A percentile compares a stretch with the other conserved stretches of the same genome.
phyloP scores from a whole-genome alignment of 2,113 vertebrate species.

The Lasiurus borealis region DNA sequence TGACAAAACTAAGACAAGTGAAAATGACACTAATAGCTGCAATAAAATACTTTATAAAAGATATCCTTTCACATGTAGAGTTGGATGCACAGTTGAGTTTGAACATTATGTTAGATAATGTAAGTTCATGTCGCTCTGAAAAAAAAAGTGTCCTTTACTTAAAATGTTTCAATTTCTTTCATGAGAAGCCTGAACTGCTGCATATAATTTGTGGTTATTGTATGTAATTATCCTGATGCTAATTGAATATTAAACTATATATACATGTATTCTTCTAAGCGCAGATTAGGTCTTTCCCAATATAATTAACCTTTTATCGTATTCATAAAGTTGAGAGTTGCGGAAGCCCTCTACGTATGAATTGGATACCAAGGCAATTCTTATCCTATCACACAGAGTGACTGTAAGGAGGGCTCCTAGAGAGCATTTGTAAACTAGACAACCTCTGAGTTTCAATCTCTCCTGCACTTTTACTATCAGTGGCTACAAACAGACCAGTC shows the following conservation, averaged over 20 bases:
- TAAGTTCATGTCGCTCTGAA: neutral
- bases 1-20: neutral
- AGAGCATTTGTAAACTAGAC: neutral
- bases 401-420: no score
- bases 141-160: neutral
- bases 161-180: neutral
- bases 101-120: neutral
- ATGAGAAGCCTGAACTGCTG: neutral
- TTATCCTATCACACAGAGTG: neutral
- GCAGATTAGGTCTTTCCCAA: neutral
- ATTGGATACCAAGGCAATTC: neutral
- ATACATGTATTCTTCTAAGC: neutral
- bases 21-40: neutral
- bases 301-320: neutral
- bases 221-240: neutral
- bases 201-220: neutral
- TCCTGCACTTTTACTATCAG: neutral
- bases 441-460: neutral
- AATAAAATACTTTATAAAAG: neutral
- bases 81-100: neutral
- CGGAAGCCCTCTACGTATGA: neutral
- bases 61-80: neutral
- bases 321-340: neutral
- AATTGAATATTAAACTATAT: neutral
- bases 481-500: neutral